Percentiles rank a stretch among this genome's conserved stretches.
phyloP scores from a whole-genome alignment of 1,140 invertebrate species.

The Patella vulgata region DNA sequence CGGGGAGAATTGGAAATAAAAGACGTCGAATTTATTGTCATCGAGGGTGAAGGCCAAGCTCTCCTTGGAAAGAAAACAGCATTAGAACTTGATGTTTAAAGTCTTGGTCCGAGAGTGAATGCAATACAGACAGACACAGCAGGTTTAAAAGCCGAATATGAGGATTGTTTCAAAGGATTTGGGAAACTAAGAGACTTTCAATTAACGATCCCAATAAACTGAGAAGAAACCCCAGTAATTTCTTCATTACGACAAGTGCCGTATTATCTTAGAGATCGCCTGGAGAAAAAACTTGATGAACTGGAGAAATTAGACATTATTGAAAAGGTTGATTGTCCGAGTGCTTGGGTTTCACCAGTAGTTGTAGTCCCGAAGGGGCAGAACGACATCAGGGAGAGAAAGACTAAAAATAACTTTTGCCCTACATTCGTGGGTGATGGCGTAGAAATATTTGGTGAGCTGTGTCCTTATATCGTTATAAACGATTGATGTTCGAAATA shows the following conservation, averaged over 20 bases:
- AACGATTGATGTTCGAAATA: not conserved
- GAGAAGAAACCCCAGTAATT: conserved; percentile 16
- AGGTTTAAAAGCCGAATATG: conserved; percentile 5
- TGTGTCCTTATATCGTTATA: no score
- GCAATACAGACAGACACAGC: not conserved
- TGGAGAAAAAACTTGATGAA: conserved; percentile 35
- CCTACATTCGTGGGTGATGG: no score
- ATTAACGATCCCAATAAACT: conserved; percentile 33
- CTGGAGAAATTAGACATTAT: conserved; percentile 40
- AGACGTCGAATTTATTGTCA: conserved; percentile 4
- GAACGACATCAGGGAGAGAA: not conserved
- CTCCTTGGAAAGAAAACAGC: conserved; percentile 11
- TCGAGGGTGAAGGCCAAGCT: not conserved
- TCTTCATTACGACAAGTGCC: conserved; percentile 27
- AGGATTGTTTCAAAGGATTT: conserved; percentile 24
- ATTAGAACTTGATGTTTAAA: conserved; percentile 13
- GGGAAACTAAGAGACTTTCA: conserved; percentile 32
- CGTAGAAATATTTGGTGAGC: no score
- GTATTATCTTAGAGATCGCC: conserved; percentile 30
- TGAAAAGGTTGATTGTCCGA: conserved; percentile 34
- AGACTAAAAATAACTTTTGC: no score
- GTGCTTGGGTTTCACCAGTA: no score
- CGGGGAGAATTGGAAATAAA: not conserved
- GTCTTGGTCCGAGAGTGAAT: not conserved
- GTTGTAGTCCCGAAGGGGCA: not conserved